Percentiles rank a stretch among this genome's conserved stretches.
These are phyloP conservation scores for Hozukius guyotensis DNA, from an alignment of 2,797 vertebrate genomes.

Conservation along the genomic window DNA sequence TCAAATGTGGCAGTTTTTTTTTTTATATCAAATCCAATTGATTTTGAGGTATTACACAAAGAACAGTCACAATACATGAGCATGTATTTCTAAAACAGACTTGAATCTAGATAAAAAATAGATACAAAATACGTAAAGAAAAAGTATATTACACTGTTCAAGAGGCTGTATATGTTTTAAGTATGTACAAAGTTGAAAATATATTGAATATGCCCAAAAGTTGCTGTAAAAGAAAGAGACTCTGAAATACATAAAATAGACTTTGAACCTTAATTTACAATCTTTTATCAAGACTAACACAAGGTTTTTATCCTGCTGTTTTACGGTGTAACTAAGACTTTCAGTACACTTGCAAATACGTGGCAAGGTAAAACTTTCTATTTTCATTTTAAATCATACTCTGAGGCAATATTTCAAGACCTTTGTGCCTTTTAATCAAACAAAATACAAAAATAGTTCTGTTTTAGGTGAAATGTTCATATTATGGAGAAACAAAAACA, in stretches of 20 bases:
- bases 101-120: constrained; percentile 77
- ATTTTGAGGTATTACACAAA: constrained; percentile 40
- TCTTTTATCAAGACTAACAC: constrained; percentile 58
- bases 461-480: constrained; percentile 4
- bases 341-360: constrained; percentile 28
- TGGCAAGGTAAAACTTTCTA: constrained; percentile 19
- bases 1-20: constrained; percentile 2
- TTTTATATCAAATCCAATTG: constrained; percentile 19
- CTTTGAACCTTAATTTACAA: constrained; percentile 71
- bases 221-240: constrained; percentile 53
- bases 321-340: constrained; percentile 19
- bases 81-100: constrained; percentile 80
- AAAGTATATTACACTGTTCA: constrained; percentile 82
- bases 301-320: constrained; percentile 27
- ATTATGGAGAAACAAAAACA: not conserved
- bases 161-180: constrained; percentile 67
- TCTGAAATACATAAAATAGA: constrained; percentile 76
- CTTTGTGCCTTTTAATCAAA: constrained; percentile 42
- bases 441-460: constrained; percentile 47
- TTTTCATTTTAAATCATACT: constrained; percentile 55
- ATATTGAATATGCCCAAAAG: constrained; percentile 72
- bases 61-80: constrained; percentile 63
- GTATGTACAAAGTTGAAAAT: constrained; percentile 86
- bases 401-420: constrained; percentile 49
- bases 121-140: constrained; percentile 80